Conservation (phyloP, 2,113 vertebrate species). For the Alexandromys fortis region DNA sequence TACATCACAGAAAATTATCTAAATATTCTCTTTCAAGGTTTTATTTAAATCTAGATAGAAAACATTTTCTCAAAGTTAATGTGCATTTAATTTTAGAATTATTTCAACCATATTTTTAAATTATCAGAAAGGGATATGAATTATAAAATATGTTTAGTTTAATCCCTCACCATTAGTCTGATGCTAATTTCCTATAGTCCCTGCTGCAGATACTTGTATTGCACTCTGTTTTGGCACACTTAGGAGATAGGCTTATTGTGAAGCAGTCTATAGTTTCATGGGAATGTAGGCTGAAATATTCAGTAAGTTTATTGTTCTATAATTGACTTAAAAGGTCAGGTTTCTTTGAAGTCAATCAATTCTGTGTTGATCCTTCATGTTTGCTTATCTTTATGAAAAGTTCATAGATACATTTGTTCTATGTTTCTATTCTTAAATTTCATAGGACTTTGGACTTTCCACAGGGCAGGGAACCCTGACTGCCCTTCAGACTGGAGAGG, state of each 20-base stretch:
- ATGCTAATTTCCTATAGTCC: not conserved
- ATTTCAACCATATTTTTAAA: not conserved
- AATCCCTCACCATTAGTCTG: not conserved
- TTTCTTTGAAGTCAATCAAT: not conserved
- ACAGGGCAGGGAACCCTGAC: too few relatives aligned
- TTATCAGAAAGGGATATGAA: not conserved
- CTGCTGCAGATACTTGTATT: not conserved
- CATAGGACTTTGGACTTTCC: too few relatives aligned
- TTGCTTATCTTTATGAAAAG: not conserved
- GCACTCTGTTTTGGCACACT: not conserved
- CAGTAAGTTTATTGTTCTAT: not conserved
- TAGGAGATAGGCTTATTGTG: not conserved
- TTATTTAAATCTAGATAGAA: not conserved
- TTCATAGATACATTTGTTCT: not conserved
- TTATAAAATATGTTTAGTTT: not conserved
- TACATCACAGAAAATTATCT: not conserved
- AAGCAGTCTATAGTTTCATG: not conserved
- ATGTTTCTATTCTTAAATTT: not conserved
- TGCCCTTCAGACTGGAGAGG: too few relatives aligned
- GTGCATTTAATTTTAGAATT: not conserved
- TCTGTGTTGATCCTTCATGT: not conserved
- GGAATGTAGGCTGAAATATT: constrained; percentile 22
- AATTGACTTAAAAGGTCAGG: not conserved
- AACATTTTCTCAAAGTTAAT: not conserved
- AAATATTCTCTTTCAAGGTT: not conserved